Conservation (phyloP, 2,113 vertebrate species). For the Chamaetylas fuelleborni region DNA sequence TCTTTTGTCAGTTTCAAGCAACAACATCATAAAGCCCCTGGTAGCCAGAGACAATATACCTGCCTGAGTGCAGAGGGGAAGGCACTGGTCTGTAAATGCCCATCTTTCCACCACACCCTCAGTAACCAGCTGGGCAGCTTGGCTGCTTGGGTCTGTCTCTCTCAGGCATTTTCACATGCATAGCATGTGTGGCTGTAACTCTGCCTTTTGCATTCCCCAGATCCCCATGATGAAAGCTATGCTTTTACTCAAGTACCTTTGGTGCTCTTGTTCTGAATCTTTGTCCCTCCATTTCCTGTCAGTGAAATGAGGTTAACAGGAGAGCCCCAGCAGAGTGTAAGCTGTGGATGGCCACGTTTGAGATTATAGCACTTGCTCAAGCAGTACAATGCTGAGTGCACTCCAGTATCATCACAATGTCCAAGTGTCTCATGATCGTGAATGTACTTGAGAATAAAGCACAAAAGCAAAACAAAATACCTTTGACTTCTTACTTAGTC, state of each 20-base stretch:
- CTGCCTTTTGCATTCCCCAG: background rate
- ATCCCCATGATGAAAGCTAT: background rate
- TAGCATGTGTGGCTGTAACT: background rate
- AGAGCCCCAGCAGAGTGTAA: background rate
- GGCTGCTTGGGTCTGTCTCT: background rate
- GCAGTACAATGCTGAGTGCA: background rate
- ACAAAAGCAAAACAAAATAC: background rate
- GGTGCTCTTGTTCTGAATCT: background rate
- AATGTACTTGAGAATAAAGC: slow-evolving; percentile 16
- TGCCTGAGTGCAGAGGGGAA: background rate
- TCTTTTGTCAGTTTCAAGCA: background rate
- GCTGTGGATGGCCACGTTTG: background rate
- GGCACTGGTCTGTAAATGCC: background rate
- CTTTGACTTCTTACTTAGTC: background rate
- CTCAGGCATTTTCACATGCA: fast-evolving
- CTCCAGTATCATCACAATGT: background rate
- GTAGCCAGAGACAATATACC: background rate
- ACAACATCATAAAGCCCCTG: background rate
- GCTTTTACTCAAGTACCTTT: background rate
- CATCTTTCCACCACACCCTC: background rate
- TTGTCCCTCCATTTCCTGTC: background rate
- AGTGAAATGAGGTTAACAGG: background rate
- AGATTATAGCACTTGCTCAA: background rate
- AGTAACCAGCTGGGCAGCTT: background rate
- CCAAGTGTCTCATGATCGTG: background rate